Base-by-base conservation (phyloP, 1,140 invertebrate genomes). In the Pristionchus pacificus region DNA sequence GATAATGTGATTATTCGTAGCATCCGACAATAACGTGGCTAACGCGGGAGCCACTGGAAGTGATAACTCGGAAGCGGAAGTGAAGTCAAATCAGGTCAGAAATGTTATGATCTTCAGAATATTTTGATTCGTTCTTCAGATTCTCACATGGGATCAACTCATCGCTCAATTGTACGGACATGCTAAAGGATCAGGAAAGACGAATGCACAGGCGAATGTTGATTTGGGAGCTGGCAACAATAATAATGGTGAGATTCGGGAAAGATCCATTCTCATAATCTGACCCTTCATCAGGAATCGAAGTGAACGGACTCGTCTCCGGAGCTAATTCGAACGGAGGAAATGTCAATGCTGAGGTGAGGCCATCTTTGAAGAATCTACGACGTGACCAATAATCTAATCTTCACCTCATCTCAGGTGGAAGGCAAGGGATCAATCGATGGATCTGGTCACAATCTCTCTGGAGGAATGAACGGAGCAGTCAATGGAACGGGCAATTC, bases 271-370 rank as follows among this genome's bases (percentile, higher is more conserved):
- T 32, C 33, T 65, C 65, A n/a, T n/a, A n/a, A n/a, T n/a, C n/a
- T n/a, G n/a, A n/a, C n/a, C n/a, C n/a, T n/a, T n/a, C n/a, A n/a
- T 1, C 29, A 70, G 75, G 75, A 1, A 58, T 76, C 24, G 74
- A 76, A 55, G 59, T 77, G 19, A 71, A 76, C 60, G 75, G 75
- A 30, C n/a, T 76, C 0, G 75, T 76, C 2, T 76, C 74, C 6
- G 75, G 75, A 31, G 63, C 66, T 19, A 77, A 68, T n/a, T 30
- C 24, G 14, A 63, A 65, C 15, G 75, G 74, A 30, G 75, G 75
- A 13, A 33, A 75, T 29, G 75, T 76, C 3, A 76, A 75, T 33
- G 74, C 74, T n/a, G 60, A 76, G 32, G 75, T 71, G 10, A 28
- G 13, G 28, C 15, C n/a, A 67, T 1, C 29, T 19, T 29, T 29